Evolutionary conservation across 2,797 vertebrate species (phyloP).

Genomic region (Heterohyrax brucei): DNA sequence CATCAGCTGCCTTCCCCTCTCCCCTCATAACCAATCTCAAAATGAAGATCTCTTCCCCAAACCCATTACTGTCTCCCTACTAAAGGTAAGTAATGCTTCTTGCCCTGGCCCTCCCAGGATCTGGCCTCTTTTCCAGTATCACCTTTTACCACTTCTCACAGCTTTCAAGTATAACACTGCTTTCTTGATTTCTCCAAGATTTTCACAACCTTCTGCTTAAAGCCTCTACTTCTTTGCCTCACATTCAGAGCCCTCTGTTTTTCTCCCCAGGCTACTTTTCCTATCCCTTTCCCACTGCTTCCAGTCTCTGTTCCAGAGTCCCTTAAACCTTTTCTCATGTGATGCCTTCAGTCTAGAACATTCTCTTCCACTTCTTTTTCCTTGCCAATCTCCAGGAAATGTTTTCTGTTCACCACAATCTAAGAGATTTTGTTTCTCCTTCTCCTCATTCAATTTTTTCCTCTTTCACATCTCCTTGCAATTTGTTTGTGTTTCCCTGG

Average conservation of each 20-base stretch:
- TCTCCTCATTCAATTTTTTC: neutral
- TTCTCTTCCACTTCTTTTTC: neutral
- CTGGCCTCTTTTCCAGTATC: neutral
- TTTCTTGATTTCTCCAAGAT: neutral
- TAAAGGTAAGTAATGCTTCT: neutral
- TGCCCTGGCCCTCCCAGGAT: neutral
- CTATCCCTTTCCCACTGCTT: neutral
- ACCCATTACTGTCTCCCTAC: neutral
- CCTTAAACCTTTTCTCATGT: neutral
- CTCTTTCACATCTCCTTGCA: neutral
- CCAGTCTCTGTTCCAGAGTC: neutral
- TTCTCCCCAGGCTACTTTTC: neutral
- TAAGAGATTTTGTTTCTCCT: neutral
- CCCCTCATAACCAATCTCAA: neutral
- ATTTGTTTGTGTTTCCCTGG: neutral
- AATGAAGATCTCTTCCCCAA: neutral
- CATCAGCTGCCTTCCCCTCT: neutral
- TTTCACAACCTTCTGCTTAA: neutral
- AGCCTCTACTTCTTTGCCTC: neutral
- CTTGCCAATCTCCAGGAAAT: constrained; percentile 2
- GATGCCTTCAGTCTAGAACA: neutral
- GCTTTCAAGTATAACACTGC: neutral
- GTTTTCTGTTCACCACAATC: neutral
- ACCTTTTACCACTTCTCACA: neutral
- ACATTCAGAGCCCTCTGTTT: neutral